phyloP scores from a whole-genome alignment of 2,113 vertebrate species.

The Apteryx mantelli region DNA sequence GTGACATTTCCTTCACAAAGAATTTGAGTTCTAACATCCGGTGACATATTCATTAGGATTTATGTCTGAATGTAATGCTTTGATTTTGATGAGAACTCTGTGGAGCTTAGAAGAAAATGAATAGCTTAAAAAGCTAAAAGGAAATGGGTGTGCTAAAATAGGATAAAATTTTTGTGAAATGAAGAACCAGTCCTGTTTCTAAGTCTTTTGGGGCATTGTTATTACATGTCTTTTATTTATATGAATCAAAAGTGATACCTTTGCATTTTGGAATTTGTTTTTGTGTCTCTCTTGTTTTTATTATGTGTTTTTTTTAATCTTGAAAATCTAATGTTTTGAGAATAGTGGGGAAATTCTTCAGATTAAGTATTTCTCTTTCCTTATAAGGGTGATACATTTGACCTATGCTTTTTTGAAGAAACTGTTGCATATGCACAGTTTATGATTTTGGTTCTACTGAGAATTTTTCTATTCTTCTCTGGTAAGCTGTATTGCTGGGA shows the following conservation, averaged over 20 bases:
- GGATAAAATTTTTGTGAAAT: slow-evolving; percentile 27
- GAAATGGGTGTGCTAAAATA: slow-evolving; percentile 57
- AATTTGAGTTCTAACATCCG: slow-evolving; percentile 74
- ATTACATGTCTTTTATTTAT: background rate
- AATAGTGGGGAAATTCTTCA: background rate
- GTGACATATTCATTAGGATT: slow-evolving; percentile 79
- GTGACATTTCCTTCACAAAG: slow-evolving; percentile 73
- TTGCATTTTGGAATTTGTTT: background rate
- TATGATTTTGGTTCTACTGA: background rate
- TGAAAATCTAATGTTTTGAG: background rate
- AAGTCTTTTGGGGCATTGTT: slow-evolving; percentile 8
- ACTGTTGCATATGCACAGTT: background rate
- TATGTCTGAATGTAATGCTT: slow-evolving; percentile 70
- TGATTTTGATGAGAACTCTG: slow-evolving; percentile 67
- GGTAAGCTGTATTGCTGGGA: background rate
- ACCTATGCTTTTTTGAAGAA: background rate
- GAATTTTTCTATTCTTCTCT: background rate
- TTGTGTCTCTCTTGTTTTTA: background rate
- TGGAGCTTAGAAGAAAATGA: slow-evolving; percentile 54
- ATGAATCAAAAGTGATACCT: background rate
- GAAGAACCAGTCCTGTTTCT: slow-evolving; percentile 38
- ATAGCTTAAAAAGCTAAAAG: slow-evolving; percentile 67
- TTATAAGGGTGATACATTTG: background rate
- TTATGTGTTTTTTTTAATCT: background rate
- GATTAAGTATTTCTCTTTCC: background rate